Conservation (phyloP, 2,113 vertebrate species). For the Trachemys scripta region DNA sequence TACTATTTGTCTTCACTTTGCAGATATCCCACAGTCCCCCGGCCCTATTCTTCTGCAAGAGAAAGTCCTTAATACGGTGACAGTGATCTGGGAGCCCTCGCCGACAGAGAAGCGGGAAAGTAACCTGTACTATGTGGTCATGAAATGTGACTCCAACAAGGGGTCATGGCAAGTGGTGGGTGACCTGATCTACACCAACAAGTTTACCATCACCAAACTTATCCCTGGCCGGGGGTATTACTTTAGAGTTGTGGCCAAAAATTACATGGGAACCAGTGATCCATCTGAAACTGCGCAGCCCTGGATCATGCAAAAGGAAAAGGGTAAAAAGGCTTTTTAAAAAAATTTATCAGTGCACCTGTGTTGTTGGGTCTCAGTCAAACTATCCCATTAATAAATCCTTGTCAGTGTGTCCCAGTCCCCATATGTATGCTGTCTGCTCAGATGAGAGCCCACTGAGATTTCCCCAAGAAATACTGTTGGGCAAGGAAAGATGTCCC, state of each 20-base stretch:
- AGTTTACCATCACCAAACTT: constrained; percentile 85
- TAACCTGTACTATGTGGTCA: constrained; percentile 87
- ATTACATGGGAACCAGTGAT: constrained; percentile 83
- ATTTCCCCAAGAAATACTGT: not conserved
- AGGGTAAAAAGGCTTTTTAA: constrained; percentile 44
- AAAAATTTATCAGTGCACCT: accelerated
- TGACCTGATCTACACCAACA: constrained; percentile 90
- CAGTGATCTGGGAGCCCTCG: constrained; percentile 88
- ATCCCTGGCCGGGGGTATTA: constrained; percentile 87
- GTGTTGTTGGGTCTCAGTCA: not conserved
- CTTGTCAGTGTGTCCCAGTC: not conserved
- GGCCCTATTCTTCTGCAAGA: constrained; percentile 86
- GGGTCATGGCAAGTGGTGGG: constrained; percentile 83
- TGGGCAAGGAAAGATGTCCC: not conserved
- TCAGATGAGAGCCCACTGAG: not conserved
- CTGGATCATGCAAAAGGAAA: constrained; percentile 79
- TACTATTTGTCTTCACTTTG: not conserved
- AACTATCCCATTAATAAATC: not conserved
- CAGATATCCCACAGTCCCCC: constrained; percentile 88
- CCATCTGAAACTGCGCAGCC: constrained; percentile 83
- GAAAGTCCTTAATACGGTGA: constrained; percentile 90
- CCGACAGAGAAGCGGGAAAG: constrained; percentile 85
- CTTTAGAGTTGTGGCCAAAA: constrained; percentile 91
- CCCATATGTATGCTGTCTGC: not conserved
- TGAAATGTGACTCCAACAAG: constrained; percentile 84